Evolutionary conservation across 2,888 invertebrate genomes (phyloP), one percentile per base, ranked within the genome.

Genomic region (Atethmia centrago): DNA sequence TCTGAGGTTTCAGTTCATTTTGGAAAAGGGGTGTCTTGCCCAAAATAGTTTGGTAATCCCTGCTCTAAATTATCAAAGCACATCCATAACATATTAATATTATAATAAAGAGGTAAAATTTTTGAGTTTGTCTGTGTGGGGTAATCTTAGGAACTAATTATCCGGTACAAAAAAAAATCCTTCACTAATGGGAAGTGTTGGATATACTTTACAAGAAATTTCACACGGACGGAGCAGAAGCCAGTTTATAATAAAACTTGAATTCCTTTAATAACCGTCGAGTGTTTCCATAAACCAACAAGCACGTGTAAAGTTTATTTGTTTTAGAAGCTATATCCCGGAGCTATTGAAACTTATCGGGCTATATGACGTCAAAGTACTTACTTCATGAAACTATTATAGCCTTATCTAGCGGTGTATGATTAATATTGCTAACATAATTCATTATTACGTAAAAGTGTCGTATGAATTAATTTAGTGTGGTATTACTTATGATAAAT

Each of bases 341-440:
- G 14, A 14, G 71, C 40, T 49, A 56, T 63, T 61, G 59, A 42
- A 71, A 78, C 10, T 77, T 78, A 71, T 78, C 71, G 19, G 10
- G 12, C 25, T 51, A 36, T 21, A 28, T 49, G 71, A 78, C 59
- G 59, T 64, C 64, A 61, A 49, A 28, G 51, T 65, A 42, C 36
- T n/a, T 28, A 56, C 40, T 59, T 62, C 36, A 28, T 77, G 28
- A 53, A 71, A 71, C 51, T 59, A 5, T 45, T 45, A 64, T 1
- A 47, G 31, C 31, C 2, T 42, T 71, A 77, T 49, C 40, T n/a
- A 53, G 31, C 53, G 3, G 47, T 25, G 28, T 61, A 47, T 59
- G 7, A 64, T 77, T 58, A 25, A 70, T 45, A 25, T 40, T 42
- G 19, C 14, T 14, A 21, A 28, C 14, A 40, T 62, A 16, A n/a